Conservation (phyloP, 2,113 vertebrate genomes). For the Burhinus bistriatus region DNA sequence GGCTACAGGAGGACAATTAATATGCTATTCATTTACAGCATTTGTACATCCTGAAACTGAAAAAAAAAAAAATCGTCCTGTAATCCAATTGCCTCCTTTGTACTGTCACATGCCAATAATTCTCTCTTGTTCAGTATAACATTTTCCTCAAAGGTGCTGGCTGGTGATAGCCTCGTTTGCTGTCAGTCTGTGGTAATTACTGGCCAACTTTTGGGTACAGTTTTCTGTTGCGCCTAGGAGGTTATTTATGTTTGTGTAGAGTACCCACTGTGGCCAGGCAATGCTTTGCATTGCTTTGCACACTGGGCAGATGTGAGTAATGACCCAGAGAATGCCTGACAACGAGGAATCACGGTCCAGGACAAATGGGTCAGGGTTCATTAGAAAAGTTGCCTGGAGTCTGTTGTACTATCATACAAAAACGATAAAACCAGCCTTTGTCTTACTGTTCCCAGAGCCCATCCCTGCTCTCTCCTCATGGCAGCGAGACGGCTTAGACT, state of each 20-base stretch:
- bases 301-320: background rate
- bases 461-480: constrained; percentile 83
- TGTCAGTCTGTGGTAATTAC: background rate
- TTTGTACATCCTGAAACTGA: background rate
- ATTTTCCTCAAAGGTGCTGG: background rate
- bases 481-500: constrained; percentile 84
- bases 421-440: constrained; percentile 17
- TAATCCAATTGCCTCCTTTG: background rate
- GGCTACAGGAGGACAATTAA: background rate
- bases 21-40: background rate
- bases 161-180: background rate
- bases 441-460: constrained; percentile 79
- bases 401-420: background rate
- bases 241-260: background rate
- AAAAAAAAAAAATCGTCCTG: background rate
- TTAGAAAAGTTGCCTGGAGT: background rate
- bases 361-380: background rate
- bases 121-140: background rate
- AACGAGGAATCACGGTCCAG: background rate
- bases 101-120: background rate
- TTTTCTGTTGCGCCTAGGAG: background rate
- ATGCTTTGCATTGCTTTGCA: background rate
- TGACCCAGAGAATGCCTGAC: background rate
- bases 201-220: background rate
- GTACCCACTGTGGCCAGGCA: background rate